Evolutionary conservation across 2,113 vertebrate species (phyloP).

Genomic region (Elephantulus edwardii): DNA sequence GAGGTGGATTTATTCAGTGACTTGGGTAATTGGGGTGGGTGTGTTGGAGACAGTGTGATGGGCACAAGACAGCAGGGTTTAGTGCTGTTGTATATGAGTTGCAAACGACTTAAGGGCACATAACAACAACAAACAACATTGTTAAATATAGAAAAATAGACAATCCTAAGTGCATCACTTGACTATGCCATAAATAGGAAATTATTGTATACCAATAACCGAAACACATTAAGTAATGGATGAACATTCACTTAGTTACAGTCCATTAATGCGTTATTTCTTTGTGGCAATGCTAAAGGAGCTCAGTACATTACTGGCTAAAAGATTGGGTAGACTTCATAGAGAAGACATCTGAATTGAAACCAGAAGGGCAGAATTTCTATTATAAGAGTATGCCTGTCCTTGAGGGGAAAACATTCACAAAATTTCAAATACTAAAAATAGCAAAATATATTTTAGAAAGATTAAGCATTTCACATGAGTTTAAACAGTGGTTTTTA

Average conservation of each 20-base stretch:
- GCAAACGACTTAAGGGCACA: too few species aligned
- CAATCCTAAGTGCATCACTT: background rate
- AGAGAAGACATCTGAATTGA: background rate
- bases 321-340: background rate
- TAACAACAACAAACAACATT: too few species aligned
- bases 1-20: too few species aligned
- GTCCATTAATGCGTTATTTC: background rate
- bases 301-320: background rate
- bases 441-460: background rate
- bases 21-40: too few species aligned
- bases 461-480: background rate
- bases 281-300: background rate
- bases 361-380: background rate
- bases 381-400: background rate
- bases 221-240: background rate
- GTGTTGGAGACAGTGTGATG: too few species aligned
- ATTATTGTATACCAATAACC: background rate
- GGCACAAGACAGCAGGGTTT: too few species aligned
- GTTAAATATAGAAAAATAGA: too few species aligned
- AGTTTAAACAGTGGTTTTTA: background rate
- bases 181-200: background rate
- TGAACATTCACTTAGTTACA: background rate
- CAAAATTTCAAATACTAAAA: background rate
- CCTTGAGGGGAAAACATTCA: background rate
- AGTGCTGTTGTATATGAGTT: too few species aligned